Percentiles rank a stretch among this genome's conserved stretches.
phyloP scores from a whole-genome alignment of 2,888 invertebrate genomes.

The Hemaris fuciformis region DNA sequence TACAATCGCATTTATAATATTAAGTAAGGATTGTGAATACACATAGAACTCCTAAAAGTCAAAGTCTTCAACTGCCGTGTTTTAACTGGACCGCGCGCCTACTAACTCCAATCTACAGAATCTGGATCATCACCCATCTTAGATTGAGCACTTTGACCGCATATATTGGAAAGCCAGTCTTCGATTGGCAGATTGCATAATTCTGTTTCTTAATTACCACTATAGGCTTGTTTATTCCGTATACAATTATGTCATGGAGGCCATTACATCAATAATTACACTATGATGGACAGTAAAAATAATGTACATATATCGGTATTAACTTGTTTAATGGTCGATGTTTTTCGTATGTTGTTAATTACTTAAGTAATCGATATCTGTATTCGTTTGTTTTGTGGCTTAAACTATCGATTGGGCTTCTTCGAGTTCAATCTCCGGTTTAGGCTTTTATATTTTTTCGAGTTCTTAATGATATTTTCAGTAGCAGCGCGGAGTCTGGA shows the following conservation, averaged over 20 bases:
- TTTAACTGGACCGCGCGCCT: too few species aligned
- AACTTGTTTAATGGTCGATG: neutral
- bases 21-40: too few species aligned
- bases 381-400: neutral
- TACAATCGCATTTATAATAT: too few species aligned
- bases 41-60: too few species aligned
- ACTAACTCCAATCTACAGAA: too few species aligned
- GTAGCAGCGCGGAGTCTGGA: too few species aligned
- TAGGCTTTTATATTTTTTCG: too few species aligned
- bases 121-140: too few species aligned
- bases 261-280: neutral
- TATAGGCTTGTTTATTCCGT: neutral
- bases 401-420: too few species aligned
- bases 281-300: neutral
- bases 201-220: neutral
- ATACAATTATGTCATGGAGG: neutral
- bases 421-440: too few species aligned
- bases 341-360: neutral
- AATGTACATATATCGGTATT: neutral
- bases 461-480: too few species aligned
- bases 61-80: too few species aligned
- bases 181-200: neutral
- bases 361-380: neutral
- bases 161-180: neutral
- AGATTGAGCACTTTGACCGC: neutral